Evolutionary conservation across 1,140 invertebrate genomes (phyloP).

Genomic region (Hypothenemus hampei): DNA sequence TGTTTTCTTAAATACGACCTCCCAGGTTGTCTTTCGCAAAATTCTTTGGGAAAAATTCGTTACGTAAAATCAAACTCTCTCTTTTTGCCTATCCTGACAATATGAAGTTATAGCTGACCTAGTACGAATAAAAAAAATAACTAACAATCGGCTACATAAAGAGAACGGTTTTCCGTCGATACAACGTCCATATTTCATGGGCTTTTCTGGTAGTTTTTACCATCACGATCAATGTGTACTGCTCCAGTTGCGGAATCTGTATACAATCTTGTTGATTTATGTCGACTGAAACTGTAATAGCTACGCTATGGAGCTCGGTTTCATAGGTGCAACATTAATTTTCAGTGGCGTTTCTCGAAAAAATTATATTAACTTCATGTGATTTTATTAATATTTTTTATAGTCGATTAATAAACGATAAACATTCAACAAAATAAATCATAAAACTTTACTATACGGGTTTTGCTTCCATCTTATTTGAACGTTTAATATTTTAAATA

Average conservation of each 20-base stretch:
- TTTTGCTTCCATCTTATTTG: constrained; percentile 10
- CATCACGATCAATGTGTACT: constrained; percentile 37
- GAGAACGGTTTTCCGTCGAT: constrained; percentile 20
- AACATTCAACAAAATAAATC: no score
- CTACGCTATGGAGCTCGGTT: constrained; percentile 10
- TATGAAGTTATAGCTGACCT: not conserved
- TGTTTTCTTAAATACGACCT: not conserved
- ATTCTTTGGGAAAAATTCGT: no score
- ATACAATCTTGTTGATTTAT: constrained; percentile 38
- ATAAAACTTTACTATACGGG: no score
- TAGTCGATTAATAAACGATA: no score
- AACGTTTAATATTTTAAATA: constrained; percentile 10
- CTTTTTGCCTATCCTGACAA: no score
- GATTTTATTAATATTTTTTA: no score
- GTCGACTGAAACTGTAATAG: constrained; percentile 29
- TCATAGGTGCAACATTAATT: constrained; percentile 1
- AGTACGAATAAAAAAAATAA: not conserved
- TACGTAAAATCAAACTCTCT: no score
- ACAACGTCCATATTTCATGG: constrained; percentile 26
- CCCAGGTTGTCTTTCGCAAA: no score
- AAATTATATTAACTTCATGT: no score
- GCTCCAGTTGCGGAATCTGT: constrained; percentile 38
- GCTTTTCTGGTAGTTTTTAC: constrained; percentile 37
- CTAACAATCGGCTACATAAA: constrained; percentile 12
- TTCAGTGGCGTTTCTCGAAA: constrained; percentile 14